Percentiles rank a stretch among this genome's conserved stretches.
These are phyloP conservation scores for Ellobium chinense DNA, from an alignment of 2,888 invertebrate species.

Conservation along the genomic window DNA sequence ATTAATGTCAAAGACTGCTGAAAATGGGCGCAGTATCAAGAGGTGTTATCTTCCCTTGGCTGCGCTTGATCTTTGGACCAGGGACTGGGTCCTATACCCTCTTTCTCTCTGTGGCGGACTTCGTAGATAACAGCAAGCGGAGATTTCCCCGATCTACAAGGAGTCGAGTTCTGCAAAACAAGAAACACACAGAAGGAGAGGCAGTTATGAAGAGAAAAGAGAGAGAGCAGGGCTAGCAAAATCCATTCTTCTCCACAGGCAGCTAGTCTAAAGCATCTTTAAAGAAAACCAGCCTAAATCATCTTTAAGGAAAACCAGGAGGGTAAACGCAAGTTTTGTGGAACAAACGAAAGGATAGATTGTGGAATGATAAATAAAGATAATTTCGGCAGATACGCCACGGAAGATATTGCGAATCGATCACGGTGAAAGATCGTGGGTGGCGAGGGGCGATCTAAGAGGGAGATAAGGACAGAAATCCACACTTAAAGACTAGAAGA, in stretches of 20 bases:
- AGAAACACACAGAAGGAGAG: too few relatives aligned
- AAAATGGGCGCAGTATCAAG: conserved; percentile 17
- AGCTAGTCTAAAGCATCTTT: neutral
- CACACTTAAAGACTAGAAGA: neutral
- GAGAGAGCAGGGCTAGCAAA: neutral
- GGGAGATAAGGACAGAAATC: neutral
- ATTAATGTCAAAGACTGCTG: conserved; percentile 24
- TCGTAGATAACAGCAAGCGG: neutral
- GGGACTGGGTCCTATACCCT: neutral
- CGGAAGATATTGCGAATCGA: neutral
- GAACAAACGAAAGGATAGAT: conserved; percentile 1
- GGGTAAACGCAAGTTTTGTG: neutral
- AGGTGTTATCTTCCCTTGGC: conserved; percentile 7
- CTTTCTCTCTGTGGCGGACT: neutral
- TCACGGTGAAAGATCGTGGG: conserved; percentile 8
- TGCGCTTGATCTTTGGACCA: neutral
- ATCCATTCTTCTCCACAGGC: neutral
- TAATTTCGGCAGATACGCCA: conserved; percentile 2
- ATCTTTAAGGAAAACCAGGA: neutral
- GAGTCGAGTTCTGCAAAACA: neutral
- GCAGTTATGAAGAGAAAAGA: neutral
- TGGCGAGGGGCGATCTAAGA: conserved; percentile 2
- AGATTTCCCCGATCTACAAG: neutral
- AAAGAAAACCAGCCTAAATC: neutral
- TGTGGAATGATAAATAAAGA: neutral